A percentile compares a stretch with the other conserved stretches of the same genome.
Evolutionary conservation across 1,140 invertebrate genomes (phyloP).

Genomic region (Reticulitermes speratus): DNA sequence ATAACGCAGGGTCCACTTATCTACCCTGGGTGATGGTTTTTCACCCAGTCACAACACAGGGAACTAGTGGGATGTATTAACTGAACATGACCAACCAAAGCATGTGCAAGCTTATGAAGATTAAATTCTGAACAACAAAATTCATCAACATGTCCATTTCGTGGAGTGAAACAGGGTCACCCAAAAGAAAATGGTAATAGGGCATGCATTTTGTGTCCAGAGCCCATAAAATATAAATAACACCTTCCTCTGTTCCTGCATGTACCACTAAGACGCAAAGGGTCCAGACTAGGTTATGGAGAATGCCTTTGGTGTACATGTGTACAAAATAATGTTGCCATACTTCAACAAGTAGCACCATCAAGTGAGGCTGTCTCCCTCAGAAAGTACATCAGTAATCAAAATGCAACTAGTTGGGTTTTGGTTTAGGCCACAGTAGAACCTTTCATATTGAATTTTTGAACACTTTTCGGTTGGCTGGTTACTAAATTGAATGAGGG

Average conservation of each 20-base stretch:
- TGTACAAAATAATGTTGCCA: neutral
- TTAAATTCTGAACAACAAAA: neutral
- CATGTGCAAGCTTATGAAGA: neutral
- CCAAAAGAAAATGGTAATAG: neutral
- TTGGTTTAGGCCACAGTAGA: neutral
- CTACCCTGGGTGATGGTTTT: too few species aligned
- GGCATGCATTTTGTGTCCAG: neutral
- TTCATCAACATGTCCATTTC: neutral
- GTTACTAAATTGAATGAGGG: neutral
- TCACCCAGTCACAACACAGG: too few species aligned
- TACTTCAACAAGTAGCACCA: neutral
- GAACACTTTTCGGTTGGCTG: constrained; percentile 14
- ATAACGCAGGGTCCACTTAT: neutral
- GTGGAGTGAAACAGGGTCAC: neutral
- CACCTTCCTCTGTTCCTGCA: neutral
- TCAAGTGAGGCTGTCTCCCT: neutral
- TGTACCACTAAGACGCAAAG: neutral
- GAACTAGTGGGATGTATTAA: too few species aligned
- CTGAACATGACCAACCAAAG: neutral
- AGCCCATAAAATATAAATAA: neutral
- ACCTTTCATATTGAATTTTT: neutral
- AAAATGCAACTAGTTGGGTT: neutral
- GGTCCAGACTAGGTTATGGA: neutral
- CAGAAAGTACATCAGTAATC: neutral
- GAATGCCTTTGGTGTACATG: neutral